Base-by-base conservation (phyloP, 2,113 vertebrate genomes). In the Phoenicopterus ruber region DNA sequence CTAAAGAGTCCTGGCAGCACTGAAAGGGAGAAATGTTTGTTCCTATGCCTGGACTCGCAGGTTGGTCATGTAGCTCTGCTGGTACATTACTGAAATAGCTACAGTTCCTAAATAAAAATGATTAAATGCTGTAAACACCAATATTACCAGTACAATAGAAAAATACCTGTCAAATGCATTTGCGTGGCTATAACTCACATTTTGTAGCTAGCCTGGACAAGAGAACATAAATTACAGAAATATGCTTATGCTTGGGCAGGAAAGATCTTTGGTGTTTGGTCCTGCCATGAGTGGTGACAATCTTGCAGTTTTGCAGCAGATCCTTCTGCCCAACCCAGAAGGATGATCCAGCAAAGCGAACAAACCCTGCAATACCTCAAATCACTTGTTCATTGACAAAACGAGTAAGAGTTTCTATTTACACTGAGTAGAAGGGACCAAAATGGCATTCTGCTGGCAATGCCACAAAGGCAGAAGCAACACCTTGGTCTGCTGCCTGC, bases 51-150 rank as follows among this genome's bases (percentile, higher is more conserved):
- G 40, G 73, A 76, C 58, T 90, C 70, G 46, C 86, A 94, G 44
- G 71, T 47, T 89, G 66, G 57, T 61, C 78, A 20, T 34, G 71
- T 49, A 71, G 63, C 24, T 70, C 55, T 96, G 58, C 73, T 87
- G 57, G 32, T 83, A 71, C 58, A 70, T 78, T 91, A 80, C 66
- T 66, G 78, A 83, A 90, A 81, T 28, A 92, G 86, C 74, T 82
- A 76, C 28, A 46, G 71, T 63, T 95, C 87, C 81, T 94, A 83
- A 91, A 96, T 90, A 95, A 96, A 95, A 83, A 94, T 50, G 50
- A 85, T 58, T 80, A 89, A 94, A 91, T 69, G 12, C 58, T 62
- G 66, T 77, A 89, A 92, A 89, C 71, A 88, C 38, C 42, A 82
- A 22, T 78, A 62, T 58, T 90, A 73, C 42, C 59, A 63, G 12